Conservation (phyloP, 1,140 invertebrate species). For the Melipona quadrifasciata region DNA sequence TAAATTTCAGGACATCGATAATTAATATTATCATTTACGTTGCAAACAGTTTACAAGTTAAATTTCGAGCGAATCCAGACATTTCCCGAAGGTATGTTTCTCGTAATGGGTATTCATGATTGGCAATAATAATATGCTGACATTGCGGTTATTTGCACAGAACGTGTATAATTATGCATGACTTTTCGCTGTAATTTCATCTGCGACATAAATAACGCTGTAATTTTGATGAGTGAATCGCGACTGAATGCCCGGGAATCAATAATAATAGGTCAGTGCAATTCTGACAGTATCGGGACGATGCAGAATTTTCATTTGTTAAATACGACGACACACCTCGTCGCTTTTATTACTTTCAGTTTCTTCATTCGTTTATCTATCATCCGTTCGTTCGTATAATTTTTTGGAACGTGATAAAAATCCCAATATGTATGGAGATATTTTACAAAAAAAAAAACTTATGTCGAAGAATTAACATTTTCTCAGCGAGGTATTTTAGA, state of each 20-base stretch:
- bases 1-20: background rate
- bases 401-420: too few relatives aligned
- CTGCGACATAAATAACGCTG: background rate
- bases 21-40: background rate
- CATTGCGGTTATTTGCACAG: background rate
- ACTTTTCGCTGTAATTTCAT: constrained; percentile 14
- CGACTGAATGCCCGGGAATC: background rate
- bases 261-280: background rate
- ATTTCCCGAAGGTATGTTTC: background rate
- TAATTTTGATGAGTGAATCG: background rate
- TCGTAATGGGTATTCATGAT: background rate
- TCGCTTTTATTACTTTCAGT: background rate
- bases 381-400: background rate
- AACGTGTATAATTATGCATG: background rate
- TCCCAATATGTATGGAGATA: too few relatives aligned
- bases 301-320: background rate
- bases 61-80: background rate
- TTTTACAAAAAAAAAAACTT: too few relatives aligned
- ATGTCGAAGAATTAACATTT: too few relatives aligned
- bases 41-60: background rate
- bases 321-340: background rate
- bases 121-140: background rate
- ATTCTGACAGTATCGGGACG: background rate
- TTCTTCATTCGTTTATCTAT: background rate
- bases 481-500: too few relatives aligned